Conservation (phyloP, 2,888 invertebrate genomes). For the Therioaphis trifolii region DNA sequence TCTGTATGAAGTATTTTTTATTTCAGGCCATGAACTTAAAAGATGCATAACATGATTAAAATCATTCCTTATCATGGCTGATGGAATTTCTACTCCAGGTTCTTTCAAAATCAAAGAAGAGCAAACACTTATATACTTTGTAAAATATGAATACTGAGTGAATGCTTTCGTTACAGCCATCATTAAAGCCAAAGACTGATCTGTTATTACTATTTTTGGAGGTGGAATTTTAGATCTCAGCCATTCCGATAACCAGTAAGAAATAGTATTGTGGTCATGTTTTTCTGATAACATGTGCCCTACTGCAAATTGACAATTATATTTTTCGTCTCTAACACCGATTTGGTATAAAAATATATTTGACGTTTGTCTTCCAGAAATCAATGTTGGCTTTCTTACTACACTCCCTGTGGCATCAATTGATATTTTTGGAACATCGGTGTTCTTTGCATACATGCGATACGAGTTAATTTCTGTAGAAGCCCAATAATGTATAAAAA, state of each 20-base stretch:
- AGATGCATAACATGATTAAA: background rate
- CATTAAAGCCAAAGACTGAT: constrained; percentile 29
- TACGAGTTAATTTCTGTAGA: constrained; percentile 36
- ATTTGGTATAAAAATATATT: constrained; percentile 46
- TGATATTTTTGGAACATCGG: background rate
- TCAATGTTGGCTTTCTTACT: background rate
- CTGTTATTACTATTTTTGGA: constrained; percentile 31
- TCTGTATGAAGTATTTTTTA: too few species aligned
- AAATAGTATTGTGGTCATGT: constrained; percentile 39
- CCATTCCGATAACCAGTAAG: constrained; percentile 32
- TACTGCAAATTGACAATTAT: background rate
- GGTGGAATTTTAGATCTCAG: background rate
- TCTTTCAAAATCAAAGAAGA: background rate
- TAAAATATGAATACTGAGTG: constrained; percentile 17
- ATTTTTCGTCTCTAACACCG: background rate
- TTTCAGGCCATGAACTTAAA: too few species aligned
- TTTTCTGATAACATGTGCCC: constrained; percentile 41
- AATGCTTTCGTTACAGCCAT: constrained; percentile 8
- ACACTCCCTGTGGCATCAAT: constrained; percentile 29
- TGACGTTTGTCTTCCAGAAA: constrained; percentile 27
- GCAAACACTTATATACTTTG: too few species aligned
- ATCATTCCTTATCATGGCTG: background rate
- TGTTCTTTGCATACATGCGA: background rate
- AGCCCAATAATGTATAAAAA: too few species aligned
- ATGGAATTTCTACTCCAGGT: constrained; percentile 10